Evolutionary conservation across 2,797 vertebrate species (phyloP), one percentile per base, ranked within the genome.

Genomic region (Sebastes jordani): DNA sequence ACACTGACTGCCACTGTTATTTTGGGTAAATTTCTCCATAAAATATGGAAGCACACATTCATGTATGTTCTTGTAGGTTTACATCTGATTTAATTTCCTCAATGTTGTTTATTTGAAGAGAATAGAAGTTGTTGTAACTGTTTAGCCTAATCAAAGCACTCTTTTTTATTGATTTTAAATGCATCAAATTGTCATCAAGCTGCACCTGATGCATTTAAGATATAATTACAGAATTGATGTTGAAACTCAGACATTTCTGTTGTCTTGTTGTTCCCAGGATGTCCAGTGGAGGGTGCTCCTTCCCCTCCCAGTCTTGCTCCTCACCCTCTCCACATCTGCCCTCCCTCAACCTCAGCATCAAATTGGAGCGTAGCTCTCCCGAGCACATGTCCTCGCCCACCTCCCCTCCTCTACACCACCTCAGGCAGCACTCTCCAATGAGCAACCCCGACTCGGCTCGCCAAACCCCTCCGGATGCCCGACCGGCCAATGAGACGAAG

Each of bases 311-410:
- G 83, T 86, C 94, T 61, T 92, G 95, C 89, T 84, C 92, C 20
- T 90, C 93, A 0, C 69, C 85, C 67, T 90, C 93, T 11, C 87
- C 91, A 2, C 80, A 96, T 75, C 90, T 95, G 0, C 85, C 94
- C 30, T 94, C 92, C 67, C 93, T 95, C 27, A 89, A 94, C 70
- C 74, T 97, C 93, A 97, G 87, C 95, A 97, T 99, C 95, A 99
- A 99, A 85, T 97, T 97, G 0, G 98, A 99, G 92, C 96, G 97
- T 1, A 91, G 95, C 86, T 98, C 98, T 3, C 97, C 98, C 0
- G 96, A 95, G 27, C 95, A 96, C 78, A 95, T 94, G 63, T 87
- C 92, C 76, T 94, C 95, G 2, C 88, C 96, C 0, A 81, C 92
- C 78, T 89, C 93, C 61, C 94, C 96, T 2, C 95, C 95, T 1